Percentiles rank a stretch among this genome's conserved stretches.
phyloP scores from a whole-genome alignment of 1,140 invertebrate species.

The Aphaenogaster ashmeadi region DNA sequence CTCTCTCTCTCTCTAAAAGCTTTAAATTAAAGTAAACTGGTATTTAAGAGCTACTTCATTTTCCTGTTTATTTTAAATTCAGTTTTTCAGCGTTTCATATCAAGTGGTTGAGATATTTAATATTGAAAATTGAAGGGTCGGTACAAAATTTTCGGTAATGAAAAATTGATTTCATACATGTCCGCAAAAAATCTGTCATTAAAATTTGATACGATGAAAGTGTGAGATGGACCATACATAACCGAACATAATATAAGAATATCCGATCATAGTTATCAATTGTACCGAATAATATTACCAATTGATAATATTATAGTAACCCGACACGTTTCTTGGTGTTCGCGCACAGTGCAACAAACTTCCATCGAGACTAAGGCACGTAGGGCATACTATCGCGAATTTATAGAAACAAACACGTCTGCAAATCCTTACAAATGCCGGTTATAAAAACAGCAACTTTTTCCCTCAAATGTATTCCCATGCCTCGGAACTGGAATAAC shows the following conservation, averaged over 20 bases:
- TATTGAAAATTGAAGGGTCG: not conserved
- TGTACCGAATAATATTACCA: not conserved
- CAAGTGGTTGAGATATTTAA: not conserved
- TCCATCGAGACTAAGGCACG: not conserved
- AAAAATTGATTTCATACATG: not conserved
- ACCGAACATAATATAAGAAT: slow-evolving; percentile 37
- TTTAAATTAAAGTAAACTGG: not conserved
- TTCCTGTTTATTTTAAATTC: not conserved
- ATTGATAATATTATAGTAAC: not conserved
- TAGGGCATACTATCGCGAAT: slow-evolving; percentile 1
- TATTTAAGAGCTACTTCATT: slow-evolving; percentile 1
- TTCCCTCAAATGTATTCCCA: slow-evolving; percentile 1
- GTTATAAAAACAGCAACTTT: not conserved
- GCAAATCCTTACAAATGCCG: slow-evolving; percentile 17
- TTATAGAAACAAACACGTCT: not conserved
- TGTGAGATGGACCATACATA: not conserved
- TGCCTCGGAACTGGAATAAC: not conserved
- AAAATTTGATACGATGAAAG: not conserved
- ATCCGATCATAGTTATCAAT: not conserved
- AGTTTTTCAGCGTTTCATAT: not conserved
- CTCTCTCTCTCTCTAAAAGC: not conserved
- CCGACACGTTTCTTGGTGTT: not conserved
- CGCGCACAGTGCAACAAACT: not conserved
- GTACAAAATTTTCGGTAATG: not conserved
- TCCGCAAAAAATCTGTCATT: not conserved